Percentiles rank a stretch among this genome's conserved stretches.
phyloP scores from a whole-genome alignment of 1,140 invertebrate species.

The Drosophila gunungcola region DNA sequence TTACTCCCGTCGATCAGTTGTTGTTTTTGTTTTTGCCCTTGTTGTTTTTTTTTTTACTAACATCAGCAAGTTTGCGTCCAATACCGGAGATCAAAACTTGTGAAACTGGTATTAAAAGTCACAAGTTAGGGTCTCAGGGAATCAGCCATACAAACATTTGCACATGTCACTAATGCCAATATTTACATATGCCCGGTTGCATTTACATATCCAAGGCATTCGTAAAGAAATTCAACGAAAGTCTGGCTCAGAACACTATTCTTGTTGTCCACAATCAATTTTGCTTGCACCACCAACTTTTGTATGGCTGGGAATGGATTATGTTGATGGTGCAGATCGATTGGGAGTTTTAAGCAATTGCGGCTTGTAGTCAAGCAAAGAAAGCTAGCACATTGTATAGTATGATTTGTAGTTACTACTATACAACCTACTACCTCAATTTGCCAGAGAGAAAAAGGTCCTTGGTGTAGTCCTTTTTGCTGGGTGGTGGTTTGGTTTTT shows the following conservation, averaged over 20 bases:
- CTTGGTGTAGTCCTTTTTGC: slow-evolving; percentile 78
- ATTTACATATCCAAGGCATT: slow-evolving; percentile 14
- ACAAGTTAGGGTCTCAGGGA: slow-evolving; percentile 85
- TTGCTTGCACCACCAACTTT: slow-evolving; percentile 16
- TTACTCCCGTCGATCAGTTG: neutral
- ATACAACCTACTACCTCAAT: slow-evolving; percentile 85
- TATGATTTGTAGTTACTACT: slow-evolving; percentile 78
- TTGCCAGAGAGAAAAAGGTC: slow-evolving; percentile 84
- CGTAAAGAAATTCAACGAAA: neutral
- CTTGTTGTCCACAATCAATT: slow-evolving; percentile 1
- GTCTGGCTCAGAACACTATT: slow-evolving; percentile 26
- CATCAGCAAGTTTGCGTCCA: slow-evolving; percentile 85
- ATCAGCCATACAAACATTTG: slow-evolving; percentile 85
- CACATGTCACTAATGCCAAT: slow-evolving; percentile 81
- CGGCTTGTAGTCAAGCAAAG: slow-evolving; percentile 84
- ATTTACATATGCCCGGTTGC: slow-evolving; percentile 21
- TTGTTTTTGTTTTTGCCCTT: neutral
- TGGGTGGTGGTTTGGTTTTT: slow-evolving; percentile 40
- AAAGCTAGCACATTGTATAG: slow-evolving; percentile 85
- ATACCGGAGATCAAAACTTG: slow-evolving; percentile 85
- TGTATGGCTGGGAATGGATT: slow-evolving; percentile 33
- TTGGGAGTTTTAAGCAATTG: slow-evolving; percentile 40
- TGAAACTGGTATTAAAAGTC: slow-evolving; percentile 85
- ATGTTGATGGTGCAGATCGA: neutral
- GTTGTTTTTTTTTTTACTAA: slow-evolving; percentile 53